Evolutionary conservation across 2,888 invertebrate genomes (phyloP).

Genomic region (Scelioninae gen. 1): DNA sequence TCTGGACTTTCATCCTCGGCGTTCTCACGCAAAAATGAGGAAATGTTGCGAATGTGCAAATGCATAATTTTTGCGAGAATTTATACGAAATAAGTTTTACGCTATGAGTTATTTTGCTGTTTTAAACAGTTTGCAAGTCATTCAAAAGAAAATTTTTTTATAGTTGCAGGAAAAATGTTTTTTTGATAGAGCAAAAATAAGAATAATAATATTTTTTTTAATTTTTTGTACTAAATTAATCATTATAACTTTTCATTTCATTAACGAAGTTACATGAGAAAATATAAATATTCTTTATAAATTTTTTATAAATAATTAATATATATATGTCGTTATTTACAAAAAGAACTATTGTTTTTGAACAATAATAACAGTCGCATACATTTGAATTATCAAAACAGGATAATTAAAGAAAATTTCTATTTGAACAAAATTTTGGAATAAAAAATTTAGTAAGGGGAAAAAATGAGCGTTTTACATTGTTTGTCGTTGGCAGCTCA

Average conservation of each 20-base stretch:
- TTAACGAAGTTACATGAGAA: too few relatives aligned
- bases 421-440: conserved; percentile 37
- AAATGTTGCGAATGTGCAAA: conserved; percentile 34
- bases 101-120: conserved; percentile 12
- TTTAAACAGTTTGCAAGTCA: conserved; percentile 20
- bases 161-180: background rate
- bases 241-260: too few relatives aligned
- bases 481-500: conserved; percentile 65
- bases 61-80: conserved; percentile 45
- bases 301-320: too few relatives aligned
- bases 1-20: conserved; percentile 25
- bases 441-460: conserved; percentile 33
- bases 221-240: too few relatives aligned
- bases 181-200: too few relatives aligned
- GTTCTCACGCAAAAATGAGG: conserved; percentile 24
- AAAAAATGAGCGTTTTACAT: conserved; percentile 55
- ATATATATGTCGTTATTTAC: too few relatives aligned
- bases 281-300: too few relatives aligned
- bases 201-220: too few relatives aligned
- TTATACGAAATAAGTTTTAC: conserved; percentile 33
- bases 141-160: conserved; percentile 2
- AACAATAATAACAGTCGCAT: too few relatives aligned
- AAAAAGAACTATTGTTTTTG: too few relatives aligned
- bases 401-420: conserved; percentile 36
- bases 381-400: too few relatives aligned